Evolutionary conservation across 2,113 vertebrate species (phyloP), one percentile per base, ranked within the genome.

Genomic region (Nesogale talazaci): DNA sequence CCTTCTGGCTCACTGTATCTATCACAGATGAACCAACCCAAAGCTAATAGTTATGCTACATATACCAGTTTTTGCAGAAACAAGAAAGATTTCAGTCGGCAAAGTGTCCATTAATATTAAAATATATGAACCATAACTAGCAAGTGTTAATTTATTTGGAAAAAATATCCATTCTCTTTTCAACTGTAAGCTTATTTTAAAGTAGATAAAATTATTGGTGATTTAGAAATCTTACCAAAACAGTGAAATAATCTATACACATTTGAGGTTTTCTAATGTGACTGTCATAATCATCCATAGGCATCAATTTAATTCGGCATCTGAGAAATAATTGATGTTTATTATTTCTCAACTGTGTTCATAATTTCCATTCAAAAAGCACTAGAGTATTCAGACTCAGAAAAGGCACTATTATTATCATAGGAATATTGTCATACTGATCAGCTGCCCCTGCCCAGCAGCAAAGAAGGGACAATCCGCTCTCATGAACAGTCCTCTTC

Each of bases 321-420:
- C 57, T 95, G 9, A 65, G 93, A 95, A 95, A 90, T 61, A 65
- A 15, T 16, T 8, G 40, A 61, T 27, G 15, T 1, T 1, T 0
- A 27, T 86, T 95, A 61, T 84, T 82, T 89, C 92, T 90, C 78
- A 88, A 7, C 72, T 19, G 22, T 83, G 42, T 4, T 27, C 10
- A 0, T 83, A 59, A 92, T 94, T 91, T 95, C 10, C 93, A 42
- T 92, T 90, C 90, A 65, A 52, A 59, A 80, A 94, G 76, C 95
- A 31, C 31, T 85, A 3, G 20, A 89, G 3, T 91, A 59, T 67
- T 84, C 20, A n/a, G 31, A 61, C 6, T 46, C 52, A 16, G 20
- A 36, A 0, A 78, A 89, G 76, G 29, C 6, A 76, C 0, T 87
- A 0, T 23, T 90, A 57, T 74, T 93, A 94, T 77, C 78, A 59